Evolutionary conservation across 2,113 vertebrate genomes (phyloP).

Genomic region (Microtus richardsoni): DNA sequence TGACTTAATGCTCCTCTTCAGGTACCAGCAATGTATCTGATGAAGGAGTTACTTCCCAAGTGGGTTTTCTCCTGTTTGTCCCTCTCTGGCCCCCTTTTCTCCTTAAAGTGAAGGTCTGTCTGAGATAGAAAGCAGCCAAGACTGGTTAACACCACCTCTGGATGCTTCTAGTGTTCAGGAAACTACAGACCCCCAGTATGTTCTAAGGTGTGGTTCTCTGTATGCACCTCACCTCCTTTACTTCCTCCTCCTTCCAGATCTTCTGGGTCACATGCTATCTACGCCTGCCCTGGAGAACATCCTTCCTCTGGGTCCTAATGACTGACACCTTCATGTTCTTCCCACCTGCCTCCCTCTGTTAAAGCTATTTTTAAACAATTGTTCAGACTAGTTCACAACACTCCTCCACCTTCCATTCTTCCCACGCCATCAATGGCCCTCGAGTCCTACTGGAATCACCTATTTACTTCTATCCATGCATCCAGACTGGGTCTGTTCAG

Average conservation of each 20-base stretch:
- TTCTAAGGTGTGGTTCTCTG: not conserved
- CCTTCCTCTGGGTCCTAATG: fast-evolving
- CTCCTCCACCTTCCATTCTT: not conserved
- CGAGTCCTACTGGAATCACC: not conserved
- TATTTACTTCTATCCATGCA: not conserved
- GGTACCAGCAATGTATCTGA: fast-evolving
- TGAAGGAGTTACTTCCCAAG: not conserved
- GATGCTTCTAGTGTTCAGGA: fast-evolving
- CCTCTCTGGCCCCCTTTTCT: not conserved
- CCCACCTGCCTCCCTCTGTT: not conserved
- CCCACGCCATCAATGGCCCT: too few relatives aligned
- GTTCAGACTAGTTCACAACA: not conserved
- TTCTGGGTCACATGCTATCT: fast-evolving
- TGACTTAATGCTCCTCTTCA: not conserved
- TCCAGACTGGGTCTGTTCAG: not conserved
- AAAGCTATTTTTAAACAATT: not conserved
- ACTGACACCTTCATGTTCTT: fast-evolving
- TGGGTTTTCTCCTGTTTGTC: not conserved
- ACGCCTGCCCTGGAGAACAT: fast-evolving
- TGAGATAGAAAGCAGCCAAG: not conserved
- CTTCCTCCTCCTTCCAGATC: not conserved
- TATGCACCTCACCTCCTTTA: not conserved
- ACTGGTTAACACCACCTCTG: not conserved
- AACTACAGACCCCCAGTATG: fast-evolving
- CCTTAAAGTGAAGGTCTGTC: not conserved